Evolutionary conservation across 2,888 invertebrate genomes (phyloP), one percentile per base, ranked within the genome.

Genomic region (Apodemia hepburni): DNA sequence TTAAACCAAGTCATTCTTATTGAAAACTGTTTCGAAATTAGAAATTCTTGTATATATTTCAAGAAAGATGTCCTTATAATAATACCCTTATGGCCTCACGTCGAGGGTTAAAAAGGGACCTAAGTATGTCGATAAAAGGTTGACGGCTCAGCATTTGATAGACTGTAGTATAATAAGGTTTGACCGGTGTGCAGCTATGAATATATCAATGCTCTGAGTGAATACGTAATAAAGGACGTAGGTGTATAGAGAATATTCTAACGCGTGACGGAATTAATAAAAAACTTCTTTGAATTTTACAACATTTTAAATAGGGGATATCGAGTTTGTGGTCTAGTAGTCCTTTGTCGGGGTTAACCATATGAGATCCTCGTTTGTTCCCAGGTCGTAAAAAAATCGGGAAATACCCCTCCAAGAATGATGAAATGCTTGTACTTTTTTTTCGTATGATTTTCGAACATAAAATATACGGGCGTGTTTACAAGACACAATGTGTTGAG

Each of bases 71-170:
- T 51, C 22, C 22, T 51, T 51, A 22, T 22, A 51, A 51, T 51
- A 51, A 6, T 51, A 51, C 11, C n/a, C 7, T 22, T 22, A 51
- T 18, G 22, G 51, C 45, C n/a, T 47, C 45, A 47, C 45, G 45
- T 51, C 18, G 11, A 51, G 22, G 51, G 22, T 18, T 22, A 51
- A 18, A 51, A 51, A 51, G 12, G 22, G 51, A 3, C 22, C 51
- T 51, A 51, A 51, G 22, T 51, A 22, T 12, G 51, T 12, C 22
- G 22, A 51, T 18, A 51, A 51, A 22, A 22, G 51, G 17, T 47
- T 47, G 45, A 47, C 22, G 51, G 51, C 51, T 51, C 51, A 51
- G 51, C 51, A 22, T 51, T 51, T 51, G 51, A 51, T 22, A 22
- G 22, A 51, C 22, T 51, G 51, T 11, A 51, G 11, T 51, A 51